Evolutionary conservation across 2,888 invertebrate species (phyloP), one percentile per base, ranked within the genome.

Genomic region (Copidosoma aretas): DNA sequence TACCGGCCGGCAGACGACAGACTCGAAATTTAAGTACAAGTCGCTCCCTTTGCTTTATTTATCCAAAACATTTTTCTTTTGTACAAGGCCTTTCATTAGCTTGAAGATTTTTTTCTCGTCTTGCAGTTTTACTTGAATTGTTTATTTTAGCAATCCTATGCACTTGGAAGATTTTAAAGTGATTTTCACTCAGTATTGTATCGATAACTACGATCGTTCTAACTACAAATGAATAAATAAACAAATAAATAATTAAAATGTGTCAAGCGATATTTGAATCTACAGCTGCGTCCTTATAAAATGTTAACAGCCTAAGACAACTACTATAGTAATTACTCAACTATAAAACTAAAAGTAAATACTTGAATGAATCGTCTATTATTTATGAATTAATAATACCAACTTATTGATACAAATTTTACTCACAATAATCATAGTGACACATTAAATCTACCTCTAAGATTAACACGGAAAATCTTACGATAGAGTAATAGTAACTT

Each of bases 371-470:
- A 32, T 46, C 14, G 3, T 1, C 43, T 24, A 59, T 46, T 12
- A 32, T 59, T 59, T 24, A 59, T 43, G n/a, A 32, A 21, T 59
- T 46, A 46, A 8, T 46, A 46, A 46, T 17, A 22, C 43, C 22
- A 46, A 17, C 21, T 10, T 10, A 43, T 32, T 3, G 8, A 32
- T 32, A 32, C 8, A 8, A 5, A 32, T 32, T 3, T 54, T 56
- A 70, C 65, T 66, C 56, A 25, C 56, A 59, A 21, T 41, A 58
- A 54, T 51, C 24, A 41, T 43, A 41, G 52, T 58, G 32, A n/a
- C 52, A 61, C 24, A n/a, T 24, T 46, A 24, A 32, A 41, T 63
- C 70, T 70, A 70, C 51, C 19, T 60, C 70, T 64, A 68, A 53
- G n/a, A 60, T 63, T 66, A 53, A 69, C 60, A 60, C n/a, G 24